Evolutionary conservation across 2,113 vertebrate species (phyloP).

Genomic region (Gymnocephalus cernua): DNA sequence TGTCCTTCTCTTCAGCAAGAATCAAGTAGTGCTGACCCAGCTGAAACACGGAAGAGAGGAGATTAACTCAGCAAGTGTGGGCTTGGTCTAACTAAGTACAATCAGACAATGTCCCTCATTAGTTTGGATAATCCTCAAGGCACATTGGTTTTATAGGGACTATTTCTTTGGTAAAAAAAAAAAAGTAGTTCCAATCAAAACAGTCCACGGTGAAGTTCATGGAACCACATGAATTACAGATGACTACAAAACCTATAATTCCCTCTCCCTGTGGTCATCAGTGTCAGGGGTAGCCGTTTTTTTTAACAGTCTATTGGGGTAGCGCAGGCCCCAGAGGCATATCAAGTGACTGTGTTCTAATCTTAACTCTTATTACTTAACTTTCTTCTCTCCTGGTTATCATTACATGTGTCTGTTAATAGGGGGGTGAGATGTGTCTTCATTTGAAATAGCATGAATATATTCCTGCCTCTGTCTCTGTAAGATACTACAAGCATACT

Average conservation of each 20-base stretch:
- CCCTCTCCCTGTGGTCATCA: background rate
- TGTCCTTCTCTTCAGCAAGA: slow-evolving; percentile 85
- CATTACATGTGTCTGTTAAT: slow-evolving; percentile 25
- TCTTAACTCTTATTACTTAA: slow-evolving; percentile 65
- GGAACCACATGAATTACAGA: background rate
- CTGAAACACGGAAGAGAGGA: slow-evolving; percentile 76
- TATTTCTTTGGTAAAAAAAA: slow-evolving; percentile 4
- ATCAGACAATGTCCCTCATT: background rate
- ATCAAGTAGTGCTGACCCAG: slow-evolving; percentile 90
- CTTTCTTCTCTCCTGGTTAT: slow-evolving; percentile 33
- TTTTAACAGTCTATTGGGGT: background rate
- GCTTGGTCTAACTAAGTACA: background rate
- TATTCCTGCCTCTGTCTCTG: background rate
- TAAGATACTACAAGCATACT: background rate
- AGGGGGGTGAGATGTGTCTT: background rate
- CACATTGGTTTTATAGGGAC: background rate
- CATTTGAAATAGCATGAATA: background rate
- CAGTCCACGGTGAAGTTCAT: background rate
- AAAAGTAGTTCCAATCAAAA: background rate
- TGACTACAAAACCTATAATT: slow-evolving; percentile 31
- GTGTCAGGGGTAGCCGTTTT: background rate
- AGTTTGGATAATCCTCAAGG: background rate
- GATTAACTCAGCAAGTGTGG: slow-evolving; percentile 6
- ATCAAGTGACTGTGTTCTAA: slow-evolving; percentile 77
- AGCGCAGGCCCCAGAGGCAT: slow-evolving; percentile 25